phyloP scores from a whole-genome alignment of 2,888 invertebrate species.

The Cyclophora albipunctata region DNA sequence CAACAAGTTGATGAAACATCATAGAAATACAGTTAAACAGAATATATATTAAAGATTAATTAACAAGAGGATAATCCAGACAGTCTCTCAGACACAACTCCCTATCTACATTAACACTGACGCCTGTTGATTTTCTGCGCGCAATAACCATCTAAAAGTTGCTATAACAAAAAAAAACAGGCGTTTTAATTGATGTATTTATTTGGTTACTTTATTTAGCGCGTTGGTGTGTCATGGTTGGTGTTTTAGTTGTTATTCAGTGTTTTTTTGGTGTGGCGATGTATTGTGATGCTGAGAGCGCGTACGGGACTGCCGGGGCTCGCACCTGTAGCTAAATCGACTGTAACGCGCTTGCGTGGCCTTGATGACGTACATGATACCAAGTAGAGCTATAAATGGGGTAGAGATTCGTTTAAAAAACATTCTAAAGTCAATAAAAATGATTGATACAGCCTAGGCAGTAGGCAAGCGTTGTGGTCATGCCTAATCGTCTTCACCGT shows the following conservation, averaged over 20 bases:
- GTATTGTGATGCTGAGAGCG: conserved; percentile 37
- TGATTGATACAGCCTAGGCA: too few relatives aligned
- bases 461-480: too few relatives aligned
- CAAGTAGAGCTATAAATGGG: conserved; percentile 30
- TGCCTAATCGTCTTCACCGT: too few relatives aligned
- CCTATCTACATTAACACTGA: conserved; percentile 32
- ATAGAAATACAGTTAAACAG: conserved; percentile 26
- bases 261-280: conserved; percentile 24
- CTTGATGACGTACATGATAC: conserved; percentile 63
- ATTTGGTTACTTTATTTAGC: conserved; percentile 24
- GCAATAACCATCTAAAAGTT: conserved; percentile 32
- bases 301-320: conserved; percentile 58
- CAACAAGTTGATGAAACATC: conserved; percentile 32
- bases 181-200: conserved; percentile 22
- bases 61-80: conserved; percentile 43
- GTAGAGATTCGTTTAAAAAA: background rate
- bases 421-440: too few relatives aligned
- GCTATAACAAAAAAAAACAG: conserved; percentile 24
- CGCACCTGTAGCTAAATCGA: conserved; percentile 74
- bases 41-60: conserved; percentile 40
- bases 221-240: conserved; percentile 44
- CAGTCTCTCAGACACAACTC: conserved; percentile 36
- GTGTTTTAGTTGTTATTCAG: conserved; percentile 24
- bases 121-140: conserved; percentile 61
- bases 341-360: conserved; percentile 69